Base-by-base conservation (phyloP, 2,113 vertebrate species). In the Dunckerocampus dactyliophorus region DNA sequence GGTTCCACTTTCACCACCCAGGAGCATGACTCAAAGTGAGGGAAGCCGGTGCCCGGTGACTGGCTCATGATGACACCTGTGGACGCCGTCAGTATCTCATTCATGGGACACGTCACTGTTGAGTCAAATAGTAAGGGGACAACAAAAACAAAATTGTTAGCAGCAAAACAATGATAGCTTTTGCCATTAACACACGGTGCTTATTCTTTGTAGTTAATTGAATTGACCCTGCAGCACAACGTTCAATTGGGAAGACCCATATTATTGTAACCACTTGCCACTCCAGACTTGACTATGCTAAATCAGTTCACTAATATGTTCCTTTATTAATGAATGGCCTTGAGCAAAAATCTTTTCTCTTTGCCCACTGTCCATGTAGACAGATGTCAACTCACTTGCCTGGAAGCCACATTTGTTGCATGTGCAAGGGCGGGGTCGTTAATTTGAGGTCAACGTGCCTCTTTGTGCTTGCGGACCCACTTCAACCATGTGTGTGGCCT, bases 1-100 rank as follows among this genome's bases (percentile, higher is more conserved):
- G 94, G 90, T 52, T 98, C 95, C 0, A 96, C 92, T 75, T 92
- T 93, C 63, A 99, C 92, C 68, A 98, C 88, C 97, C 97, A 99
- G 12, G 97, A 97, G 63, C 97, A 99, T 22, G 94, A 95, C 87
- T 98, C 96, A 39, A 98, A 98, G 67, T 96, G 96, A 0, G 95
- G 95, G 65, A 96, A 96, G n/a, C 90, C 95, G 0, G 84, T 95
- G 17, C 93, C 92, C 53, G 92, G 93, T 39, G 94, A 94, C 88
- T 97, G 97, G 82, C 96, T 99, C 68, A 98, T 90, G 88, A 99
- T 97, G 67, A 99, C 93, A 0, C 95, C 95, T 0, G 90, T 93
- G 70, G 96, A 98, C 54, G 94, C 94, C 0, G 92, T 97, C 74
- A 95, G 69, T 0, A 98, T 86, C 87, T 97, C 93, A 8, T 97